Conservation (phyloP, 1,140 invertebrate species). For the Trichonephila clavata region DNA sequence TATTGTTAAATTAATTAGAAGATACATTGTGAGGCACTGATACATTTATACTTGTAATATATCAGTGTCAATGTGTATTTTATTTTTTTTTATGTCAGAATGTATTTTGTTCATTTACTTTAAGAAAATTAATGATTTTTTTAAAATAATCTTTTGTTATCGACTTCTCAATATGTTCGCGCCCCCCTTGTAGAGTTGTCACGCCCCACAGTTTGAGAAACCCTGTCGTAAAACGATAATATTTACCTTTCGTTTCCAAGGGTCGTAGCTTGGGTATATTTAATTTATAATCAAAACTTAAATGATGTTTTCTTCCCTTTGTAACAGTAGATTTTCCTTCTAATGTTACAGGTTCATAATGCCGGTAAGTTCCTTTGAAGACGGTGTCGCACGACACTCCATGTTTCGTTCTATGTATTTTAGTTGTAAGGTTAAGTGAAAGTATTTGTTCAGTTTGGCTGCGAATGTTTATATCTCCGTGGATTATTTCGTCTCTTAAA, state of each 20-base stretch:
- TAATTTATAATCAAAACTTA: conserved; percentile 44
- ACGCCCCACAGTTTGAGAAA: too few relatives aligned
- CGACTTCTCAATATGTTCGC: too few relatives aligned
- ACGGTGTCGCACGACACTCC: not conserved
- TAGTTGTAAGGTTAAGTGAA: not conserved
- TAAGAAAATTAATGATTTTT: too few relatives aligned
- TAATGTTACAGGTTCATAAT: not conserved
- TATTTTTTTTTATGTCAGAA: too few relatives aligned
- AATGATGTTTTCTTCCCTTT: conserved; percentile 63
- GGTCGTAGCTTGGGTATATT: conserved; percentile 35
- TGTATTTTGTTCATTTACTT: too few relatives aligned
- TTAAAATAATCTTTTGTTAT: too few relatives aligned
- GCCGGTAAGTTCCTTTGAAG: not conserved
- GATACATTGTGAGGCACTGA: too few relatives aligned
- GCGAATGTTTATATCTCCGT: conserved; percentile 16
- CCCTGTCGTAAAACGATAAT: not conserved
- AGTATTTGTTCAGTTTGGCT: not conserved
- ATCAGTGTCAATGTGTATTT: too few relatives aligned
- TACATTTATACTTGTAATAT: too few relatives aligned
- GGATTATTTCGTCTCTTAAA: not conserved
- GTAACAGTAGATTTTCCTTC: conserved; percentile 3
- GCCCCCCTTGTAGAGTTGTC: too few relatives aligned
- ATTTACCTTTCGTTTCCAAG: conserved; percentile 43
- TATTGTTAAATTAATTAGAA: too few relatives aligned
- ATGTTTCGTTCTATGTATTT: conserved; percentile 4